Base-by-base conservation (phyloP, 2,113 vertebrate genomes). In the Erythrocebus patas region DNA sequence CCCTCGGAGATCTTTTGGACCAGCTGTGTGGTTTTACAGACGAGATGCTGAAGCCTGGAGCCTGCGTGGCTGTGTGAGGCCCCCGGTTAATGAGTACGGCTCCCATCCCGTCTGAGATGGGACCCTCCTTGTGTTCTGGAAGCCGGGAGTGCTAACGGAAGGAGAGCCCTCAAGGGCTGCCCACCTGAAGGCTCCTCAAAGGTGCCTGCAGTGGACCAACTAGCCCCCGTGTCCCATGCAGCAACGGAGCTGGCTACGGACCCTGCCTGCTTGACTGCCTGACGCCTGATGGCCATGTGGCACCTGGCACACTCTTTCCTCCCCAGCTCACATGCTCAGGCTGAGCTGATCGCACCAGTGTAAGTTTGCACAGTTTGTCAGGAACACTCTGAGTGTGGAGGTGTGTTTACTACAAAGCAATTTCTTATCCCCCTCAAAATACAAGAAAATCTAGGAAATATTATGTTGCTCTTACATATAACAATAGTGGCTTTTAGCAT, bases 281-380 rank as follows among this genome's bases (percentile, higher is more conserved):
- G 57, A 94, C 22, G 43, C 12, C 20, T 23, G 1, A 1, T 6
- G 55, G 68, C 17, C 52, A 0, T 25, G 1, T 61, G 40, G 22
- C 3, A 14, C 59, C 14, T 8, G 0, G 17, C 35, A 3, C 6
- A 52, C 61, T 59, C 16, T 82, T 25, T 48, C 18, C 61, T 43
- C 50, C 57, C 40, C 5, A 3, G 17, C 14, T 45, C 57, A 35
- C 22, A 0, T 0, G 13, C 0, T 1, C 32, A 20, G 32, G 3
- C 8, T 52, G 17, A 40, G 59, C 50, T 43, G 45, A 12, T 25
- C 0, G 0, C 48, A 12, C 22, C 25, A 5, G 14, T 3, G 14
- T 16, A 4, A 32, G 20, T 89, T 68, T 40, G 35, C 70, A 25
- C 6, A 27, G 38, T n/a, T 30, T 27, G 5, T 55, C 5, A 14